These are phyloP conservation scores for Stenotaenia linearis DNA, from an alignment of 2,888 invertebrate species.

Conservation along the genomic window DNA sequence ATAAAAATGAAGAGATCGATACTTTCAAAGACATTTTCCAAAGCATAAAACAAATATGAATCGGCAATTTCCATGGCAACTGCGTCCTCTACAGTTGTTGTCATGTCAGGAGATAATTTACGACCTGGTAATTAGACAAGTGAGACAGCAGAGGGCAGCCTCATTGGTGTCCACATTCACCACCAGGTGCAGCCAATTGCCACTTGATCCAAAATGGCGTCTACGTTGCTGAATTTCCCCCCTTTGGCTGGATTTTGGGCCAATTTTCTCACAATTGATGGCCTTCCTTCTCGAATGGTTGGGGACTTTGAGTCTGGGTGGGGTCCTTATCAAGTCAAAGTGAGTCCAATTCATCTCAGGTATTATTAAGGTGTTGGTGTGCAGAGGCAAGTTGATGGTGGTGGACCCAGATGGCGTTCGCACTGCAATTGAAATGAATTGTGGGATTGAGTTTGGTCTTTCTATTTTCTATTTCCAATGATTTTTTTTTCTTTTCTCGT, in stretches of 20 bases:
- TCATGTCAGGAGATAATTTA: not conserved
- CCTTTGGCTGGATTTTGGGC: not conserved
- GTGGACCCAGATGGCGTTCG: conserved; percentile 10
- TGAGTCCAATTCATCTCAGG: conserved; percentile 14
- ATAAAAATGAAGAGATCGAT: conserved; percentile 11
- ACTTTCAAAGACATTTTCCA: not conserved
- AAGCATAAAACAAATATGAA: conserved; percentile 4
- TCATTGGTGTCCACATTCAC: conserved; percentile 3
- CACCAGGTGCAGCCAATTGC: not conserved
- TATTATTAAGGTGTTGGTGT: conserved; percentile 10
- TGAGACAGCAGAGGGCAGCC: conserved; percentile 1
- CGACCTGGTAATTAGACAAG: conserved; percentile 10
- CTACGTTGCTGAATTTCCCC: not conserved
- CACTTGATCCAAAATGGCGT: not conserved
- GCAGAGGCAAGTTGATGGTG: not conserved
- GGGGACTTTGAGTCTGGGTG: not conserved
- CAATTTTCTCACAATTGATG: conserved; percentile 9
- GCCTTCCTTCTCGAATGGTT: not conserved
- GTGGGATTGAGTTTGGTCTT: not conserved
- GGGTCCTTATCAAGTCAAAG: conserved; percentile 14
- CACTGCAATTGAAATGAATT: conserved; percentile 19
- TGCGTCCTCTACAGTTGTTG: not conserved
- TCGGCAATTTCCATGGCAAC: not conserved
- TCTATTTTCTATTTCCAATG: not conserved
- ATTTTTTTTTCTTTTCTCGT: not conserved